Conservation (phyloP, 2,113 vertebrate genomes). For the Chauna torquata region DNA sequence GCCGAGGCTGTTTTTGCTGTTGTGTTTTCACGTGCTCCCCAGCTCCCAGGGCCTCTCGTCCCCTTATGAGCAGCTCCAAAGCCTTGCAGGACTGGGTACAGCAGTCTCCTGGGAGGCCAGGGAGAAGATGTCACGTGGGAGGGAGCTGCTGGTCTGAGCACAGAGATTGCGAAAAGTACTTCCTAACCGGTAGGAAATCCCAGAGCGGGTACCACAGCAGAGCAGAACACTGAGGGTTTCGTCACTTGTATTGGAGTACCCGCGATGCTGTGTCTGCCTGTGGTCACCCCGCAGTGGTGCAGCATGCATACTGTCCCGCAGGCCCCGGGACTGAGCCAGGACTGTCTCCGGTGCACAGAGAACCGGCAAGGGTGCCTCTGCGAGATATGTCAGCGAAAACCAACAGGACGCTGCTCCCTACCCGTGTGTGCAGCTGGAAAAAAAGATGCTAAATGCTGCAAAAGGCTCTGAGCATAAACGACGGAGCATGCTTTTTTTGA, state of each 20-base stretch:
- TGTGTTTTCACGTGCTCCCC: rapidly evolving
- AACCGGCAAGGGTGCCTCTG: not conserved
- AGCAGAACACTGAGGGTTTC: not conserved
- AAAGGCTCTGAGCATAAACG: not conserved
- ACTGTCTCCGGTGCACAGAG: not conserved
- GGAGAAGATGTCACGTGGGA: not conserved
- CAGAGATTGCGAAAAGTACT: not conserved
- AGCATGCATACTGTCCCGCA: rapidly evolving
- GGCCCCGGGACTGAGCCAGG: not conserved
- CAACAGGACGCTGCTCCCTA: rapidly evolving
- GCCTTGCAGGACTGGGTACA: not conserved
- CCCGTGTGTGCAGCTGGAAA: not conserved
- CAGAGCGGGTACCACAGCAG: not conserved
- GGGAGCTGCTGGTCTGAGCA: not conserved
- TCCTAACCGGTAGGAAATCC: not conserved
- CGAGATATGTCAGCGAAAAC: not conserved
- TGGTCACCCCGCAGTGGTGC: not conserved
- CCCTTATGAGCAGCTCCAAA: rapidly evolving
- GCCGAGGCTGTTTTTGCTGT: not conserved
- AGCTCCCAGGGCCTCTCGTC: not conserved
- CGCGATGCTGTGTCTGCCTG: rapidly evolving
- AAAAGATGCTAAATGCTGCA: not conserved
- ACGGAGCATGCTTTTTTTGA: not conserved
- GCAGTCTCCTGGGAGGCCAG: not conserved
- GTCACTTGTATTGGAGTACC: not conserved